Evolutionary conservation across 2,797 vertebrate genomes (phyloP).

Genomic region (Naso thynnoides): DNA sequence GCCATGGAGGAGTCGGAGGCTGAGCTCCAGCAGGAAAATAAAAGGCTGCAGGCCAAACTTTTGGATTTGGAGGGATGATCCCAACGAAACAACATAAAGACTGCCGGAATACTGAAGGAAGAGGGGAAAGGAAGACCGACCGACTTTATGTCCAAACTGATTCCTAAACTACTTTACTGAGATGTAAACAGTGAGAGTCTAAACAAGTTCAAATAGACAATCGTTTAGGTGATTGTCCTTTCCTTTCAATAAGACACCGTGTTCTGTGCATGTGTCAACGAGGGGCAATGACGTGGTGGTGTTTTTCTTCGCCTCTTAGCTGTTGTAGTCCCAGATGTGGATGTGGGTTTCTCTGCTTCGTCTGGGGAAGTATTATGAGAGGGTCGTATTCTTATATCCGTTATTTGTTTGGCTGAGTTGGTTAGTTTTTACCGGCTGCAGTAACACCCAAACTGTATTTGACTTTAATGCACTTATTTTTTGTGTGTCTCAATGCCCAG

Average conservation of each 20-base stretch:
- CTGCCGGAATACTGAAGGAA: background rate
- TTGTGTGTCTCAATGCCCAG: background rate
- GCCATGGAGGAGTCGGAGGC: background rate
- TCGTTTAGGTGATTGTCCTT: background rate
- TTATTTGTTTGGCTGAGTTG: background rate
- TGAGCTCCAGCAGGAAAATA: background rate
- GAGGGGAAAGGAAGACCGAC: background rate
- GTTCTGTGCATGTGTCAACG: background rate
- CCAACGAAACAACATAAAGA: background rate
- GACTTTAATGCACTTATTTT: background rate
- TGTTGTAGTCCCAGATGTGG: background rate
- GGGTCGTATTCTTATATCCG: background rate
- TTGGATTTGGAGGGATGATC: background rate
- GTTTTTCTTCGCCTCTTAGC: background rate
- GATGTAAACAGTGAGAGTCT: background rate
- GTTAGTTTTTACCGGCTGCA: background rate
- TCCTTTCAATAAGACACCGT: background rate
- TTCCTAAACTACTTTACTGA: too few relatives aligned
- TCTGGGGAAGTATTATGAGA: background rate
- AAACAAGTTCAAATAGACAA: too few relatives aligned
- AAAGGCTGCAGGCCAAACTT: background rate
- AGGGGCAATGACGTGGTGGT: background rate
- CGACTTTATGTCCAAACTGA: too few relatives aligned
- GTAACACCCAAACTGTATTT: background rate
- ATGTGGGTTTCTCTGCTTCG: background rate